Conservation (phyloP, 2,797 vertebrate species). For the Anisognathus igniventris region DNA sequence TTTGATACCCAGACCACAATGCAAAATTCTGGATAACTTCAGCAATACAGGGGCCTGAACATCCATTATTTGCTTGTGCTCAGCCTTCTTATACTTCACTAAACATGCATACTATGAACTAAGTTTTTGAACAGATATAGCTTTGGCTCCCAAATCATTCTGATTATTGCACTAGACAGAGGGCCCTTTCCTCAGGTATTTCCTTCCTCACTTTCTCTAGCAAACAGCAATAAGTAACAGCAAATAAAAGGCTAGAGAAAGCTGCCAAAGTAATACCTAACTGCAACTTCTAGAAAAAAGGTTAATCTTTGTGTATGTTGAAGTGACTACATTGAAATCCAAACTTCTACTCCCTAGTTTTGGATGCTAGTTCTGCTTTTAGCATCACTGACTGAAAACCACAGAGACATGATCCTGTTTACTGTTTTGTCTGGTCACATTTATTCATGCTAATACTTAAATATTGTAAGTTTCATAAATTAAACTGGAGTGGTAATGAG, state of each 20-base stretch:
- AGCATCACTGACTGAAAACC: not conserved
- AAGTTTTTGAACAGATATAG: not conserved
- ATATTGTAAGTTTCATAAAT: slow-evolving; percentile 5
- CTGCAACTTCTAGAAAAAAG: not conserved
- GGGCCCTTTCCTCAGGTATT: not conserved
- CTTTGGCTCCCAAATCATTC: not conserved
- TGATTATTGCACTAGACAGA: not conserved
- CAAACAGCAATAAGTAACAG: not conserved
- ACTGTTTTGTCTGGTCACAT: not conserved
- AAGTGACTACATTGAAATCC: not conserved
- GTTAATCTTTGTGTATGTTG: not conserved
- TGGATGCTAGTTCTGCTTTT: not conserved
- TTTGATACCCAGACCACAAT: not conserved
- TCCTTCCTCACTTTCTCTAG: not conserved
- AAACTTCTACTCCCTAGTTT: not conserved
- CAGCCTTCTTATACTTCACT: not conserved
- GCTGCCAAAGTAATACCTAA: not conserved
- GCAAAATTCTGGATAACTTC: not conserved
- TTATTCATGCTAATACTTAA: slow-evolving; percentile 37
- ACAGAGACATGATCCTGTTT: not conserved
- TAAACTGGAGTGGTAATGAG: not conserved
- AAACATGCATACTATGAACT: not conserved
- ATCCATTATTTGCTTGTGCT: not conserved
- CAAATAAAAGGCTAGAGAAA: not conserved
- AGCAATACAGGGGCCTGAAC: not conserved